phyloP scores from a whole-genome alignment of 2,888 invertebrate species.

The Embidobia sp. region DNA sequence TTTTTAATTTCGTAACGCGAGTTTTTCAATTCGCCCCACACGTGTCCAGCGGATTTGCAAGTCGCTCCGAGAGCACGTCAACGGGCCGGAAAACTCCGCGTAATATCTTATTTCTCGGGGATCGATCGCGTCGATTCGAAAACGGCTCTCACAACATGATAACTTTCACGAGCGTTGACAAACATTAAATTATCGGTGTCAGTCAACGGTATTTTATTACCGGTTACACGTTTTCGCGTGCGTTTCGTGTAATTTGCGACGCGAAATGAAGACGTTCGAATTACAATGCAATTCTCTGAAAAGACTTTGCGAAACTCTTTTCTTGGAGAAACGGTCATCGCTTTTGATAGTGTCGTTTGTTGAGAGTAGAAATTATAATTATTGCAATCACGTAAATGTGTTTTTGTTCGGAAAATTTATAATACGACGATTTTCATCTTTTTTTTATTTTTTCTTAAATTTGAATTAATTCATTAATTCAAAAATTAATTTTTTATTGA shows the following conservation, averaged over 20 bases:
- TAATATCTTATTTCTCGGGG: constrained; percentile 41
- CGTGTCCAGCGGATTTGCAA: background rate
- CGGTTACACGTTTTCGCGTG: constrained; percentile 2
- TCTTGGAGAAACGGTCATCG: too few relatives aligned
- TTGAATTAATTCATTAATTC: too few relatives aligned
- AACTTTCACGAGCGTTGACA: constrained; percentile 47
- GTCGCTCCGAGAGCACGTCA: too few relatives aligned
- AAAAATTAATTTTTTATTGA: too few relatives aligned
- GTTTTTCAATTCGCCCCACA: constrained; percentile 7
- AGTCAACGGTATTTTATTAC: constrained; percentile 38
- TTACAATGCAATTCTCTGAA: too few relatives aligned
- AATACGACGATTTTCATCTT: too few relatives aligned
- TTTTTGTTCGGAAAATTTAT: too few relatives aligned
- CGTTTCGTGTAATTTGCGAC: background rate
- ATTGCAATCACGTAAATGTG: too few relatives aligned
- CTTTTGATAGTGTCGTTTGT: too few relatives aligned
- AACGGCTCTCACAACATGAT: constrained; percentile 11
- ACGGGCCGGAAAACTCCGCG: background rate
- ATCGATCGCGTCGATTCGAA: constrained; percentile 40
- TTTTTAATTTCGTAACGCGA: constrained; percentile 14
- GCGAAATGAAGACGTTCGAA: constrained; percentile 1
- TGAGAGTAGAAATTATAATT: too few relatives aligned
- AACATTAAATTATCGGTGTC: constrained; percentile 46
- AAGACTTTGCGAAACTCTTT: background rate
- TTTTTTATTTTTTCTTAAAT: too few relatives aligned